These are phyloP conservation scores for Stenchaetothrips biformis DNA, from an alignment of 2,888 invertebrate genomes.

Conservation along the genomic window DNA sequence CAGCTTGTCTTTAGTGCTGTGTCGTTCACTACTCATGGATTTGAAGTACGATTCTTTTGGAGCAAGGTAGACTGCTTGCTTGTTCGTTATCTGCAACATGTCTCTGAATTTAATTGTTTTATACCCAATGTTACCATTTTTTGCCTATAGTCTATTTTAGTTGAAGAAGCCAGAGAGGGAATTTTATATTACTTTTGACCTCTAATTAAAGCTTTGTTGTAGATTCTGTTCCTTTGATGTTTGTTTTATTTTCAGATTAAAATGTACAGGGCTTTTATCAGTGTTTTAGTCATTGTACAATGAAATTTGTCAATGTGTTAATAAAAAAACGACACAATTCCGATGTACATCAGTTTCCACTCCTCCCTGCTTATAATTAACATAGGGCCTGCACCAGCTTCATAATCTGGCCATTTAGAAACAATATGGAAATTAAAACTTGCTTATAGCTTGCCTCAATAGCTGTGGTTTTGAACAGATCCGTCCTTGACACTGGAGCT, in stretches of 20 bases:
- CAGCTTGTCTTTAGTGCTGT: too few relatives aligned
- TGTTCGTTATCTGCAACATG: too few relatives aligned
- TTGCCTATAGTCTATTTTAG: background rate
- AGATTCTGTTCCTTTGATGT: too few relatives aligned
- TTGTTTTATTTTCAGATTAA: too few relatives aligned
- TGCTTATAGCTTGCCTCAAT: background rate
- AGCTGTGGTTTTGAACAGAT: too few relatives aligned
- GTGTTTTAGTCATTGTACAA: background rate
- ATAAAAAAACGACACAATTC: background rate
- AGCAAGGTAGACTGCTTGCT: too few relatives aligned
- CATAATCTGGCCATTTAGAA: too few relatives aligned
- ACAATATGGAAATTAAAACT: background rate
- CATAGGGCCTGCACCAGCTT: background rate
- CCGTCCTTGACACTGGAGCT: too few relatives aligned
- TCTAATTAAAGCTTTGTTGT: background rate
- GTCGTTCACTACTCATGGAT: too few relatives aligned
- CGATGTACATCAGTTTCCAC: conserved; percentile 15
- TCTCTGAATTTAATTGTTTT: too few relatives aligned
- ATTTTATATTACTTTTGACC: background rate
- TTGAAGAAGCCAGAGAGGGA: background rate
- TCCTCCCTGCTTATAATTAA: background rate
- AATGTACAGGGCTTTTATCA: background rate
- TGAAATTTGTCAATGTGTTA: conserved; percentile 6
- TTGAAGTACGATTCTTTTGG: too few relatives aligned
- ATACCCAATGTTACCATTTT: too few relatives aligned